Conservation (phyloP, 1,140 invertebrate genomes). For the Drosophila baimaii region DNA sequence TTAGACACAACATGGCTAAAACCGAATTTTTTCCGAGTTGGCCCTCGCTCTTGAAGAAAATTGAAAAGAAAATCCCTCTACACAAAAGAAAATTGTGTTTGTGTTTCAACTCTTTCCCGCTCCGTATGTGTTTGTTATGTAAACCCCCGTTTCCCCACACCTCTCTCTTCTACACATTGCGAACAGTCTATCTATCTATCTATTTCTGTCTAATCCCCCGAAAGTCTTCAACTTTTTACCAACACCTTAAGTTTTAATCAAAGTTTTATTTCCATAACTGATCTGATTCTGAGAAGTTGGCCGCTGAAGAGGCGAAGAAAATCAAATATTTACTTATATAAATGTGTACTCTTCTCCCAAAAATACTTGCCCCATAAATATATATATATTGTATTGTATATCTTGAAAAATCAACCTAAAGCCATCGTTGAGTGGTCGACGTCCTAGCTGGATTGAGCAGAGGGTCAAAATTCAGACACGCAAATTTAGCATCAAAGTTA, state of each 20-base stretch:
- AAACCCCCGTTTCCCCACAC: constrained; percentile 61
- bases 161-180: constrained; percentile 50
- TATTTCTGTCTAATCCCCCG: constrained; percentile 35
- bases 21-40: constrained; percentile 66
- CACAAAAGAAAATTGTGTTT: constrained; percentile 55
- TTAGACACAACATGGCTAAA: constrained; percentile 51
- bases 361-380: constrained; percentile 48
- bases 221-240: constrained; percentile 45
- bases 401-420: constrained; percentile 77
- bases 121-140: constrained; percentile 78
- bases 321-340: constrained; percentile 46
- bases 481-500: constrained; percentile 85
- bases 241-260: constrained; percentile 57
- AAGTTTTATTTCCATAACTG: constrained; percentile 54
- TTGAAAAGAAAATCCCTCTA: constrained; percentile 29
- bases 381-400: constrained; percentile 53
- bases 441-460: constrained; percentile 84
- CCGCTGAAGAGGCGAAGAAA: constrained; percentile 13
- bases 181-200: constrained; percentile 46
- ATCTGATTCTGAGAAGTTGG: constrained; percentile 39
- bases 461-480: constrained; percentile 84
- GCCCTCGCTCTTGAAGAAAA: constrained; percentile 44
- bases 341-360: constrained; percentile 60
- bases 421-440: constrained; percentile 84
- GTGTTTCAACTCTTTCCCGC: constrained; percentile 60